Evolutionary conservation across 2,797 vertebrate genomes (phyloP), one percentile per base, ranked within the genome.

Genomic region (Falco peregrinus): DNA sequence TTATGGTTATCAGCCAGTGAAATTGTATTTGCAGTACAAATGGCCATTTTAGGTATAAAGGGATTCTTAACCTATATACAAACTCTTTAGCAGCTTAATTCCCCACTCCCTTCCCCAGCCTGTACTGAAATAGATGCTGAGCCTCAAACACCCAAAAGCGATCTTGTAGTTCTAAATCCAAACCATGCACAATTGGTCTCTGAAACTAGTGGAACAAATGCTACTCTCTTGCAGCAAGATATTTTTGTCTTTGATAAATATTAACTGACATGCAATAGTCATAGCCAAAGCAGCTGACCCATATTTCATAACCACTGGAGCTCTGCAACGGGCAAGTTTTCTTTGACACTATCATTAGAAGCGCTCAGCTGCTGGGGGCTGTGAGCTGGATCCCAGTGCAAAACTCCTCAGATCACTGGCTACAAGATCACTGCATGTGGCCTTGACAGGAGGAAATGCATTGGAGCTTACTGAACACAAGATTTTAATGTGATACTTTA

Each of bases 221-320:
- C 59, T 96, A 45, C 90, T 90, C 86, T 94, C 96, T 91, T 85
- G 74, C 77, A 92, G 91, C 53, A 93, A 94, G 92, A 90, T 97
- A 96, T 97, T 97, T 97, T 94, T 84, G 77, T 43, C 96, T 92
- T 96, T 98, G 96, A 97, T 96, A 97, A 97, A 98, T 94, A 88
- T 84, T 97, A 97, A 92, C 77, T 86, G 95, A 96, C 88, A 6
- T 37, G 65, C 90, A 95, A 94, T 84, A 92, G 74, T 94, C 95
- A 48, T 18, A 95, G 48, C 84, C 89, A 94, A 95, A 97, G 91
- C 93, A 93, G 86, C 95, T 97, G 97, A 97, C 91, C 96, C 96
- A 73, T 87, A 91, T 95, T 95, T 97, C 96, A 93, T 81, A 93
- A 92, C 73, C 37, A 88, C 57, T 24, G 61, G 61, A 70, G 75